Percentiles rank a stretch among this genome's conserved stretches.
phyloP scores from a whole-genome alignment of 2,797 vertebrate genomes.

The Gymnothorax javanicus region DNA sequence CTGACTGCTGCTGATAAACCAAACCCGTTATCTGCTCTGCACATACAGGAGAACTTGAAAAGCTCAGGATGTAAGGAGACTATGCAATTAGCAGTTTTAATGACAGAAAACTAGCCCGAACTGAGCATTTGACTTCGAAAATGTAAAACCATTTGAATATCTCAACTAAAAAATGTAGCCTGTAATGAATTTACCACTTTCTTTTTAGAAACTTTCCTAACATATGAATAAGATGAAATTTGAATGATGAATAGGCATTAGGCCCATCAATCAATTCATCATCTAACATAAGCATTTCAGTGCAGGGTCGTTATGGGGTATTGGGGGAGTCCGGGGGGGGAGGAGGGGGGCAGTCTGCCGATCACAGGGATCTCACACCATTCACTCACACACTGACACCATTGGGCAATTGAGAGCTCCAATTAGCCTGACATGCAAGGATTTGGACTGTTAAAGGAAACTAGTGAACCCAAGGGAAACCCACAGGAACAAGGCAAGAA shows the following conservation, averaged over 20 bases:
- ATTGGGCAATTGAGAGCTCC: too few relatives aligned
- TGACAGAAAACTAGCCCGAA: slow-evolving; percentile 4
- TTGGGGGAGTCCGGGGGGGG: too few relatives aligned
- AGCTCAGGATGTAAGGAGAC: background rate
- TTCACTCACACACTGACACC: too few relatives aligned
- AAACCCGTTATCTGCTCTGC: background rate
- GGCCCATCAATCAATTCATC: too few relatives aligned
- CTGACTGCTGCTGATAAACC: slow-evolving; percentile 20
- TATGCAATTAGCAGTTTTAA: slow-evolving; percentile 10
- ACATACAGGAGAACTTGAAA: slow-evolving; percentile 3
- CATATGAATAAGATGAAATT: background rate
- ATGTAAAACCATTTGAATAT: slow-evolving; percentile 1
- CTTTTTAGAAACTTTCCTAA: background rate
- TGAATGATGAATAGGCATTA: background rate
- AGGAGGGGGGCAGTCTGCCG: background rate
- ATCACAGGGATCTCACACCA: too few relatives aligned
- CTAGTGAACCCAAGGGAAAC: too few relatives aligned
- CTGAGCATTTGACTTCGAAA: background rate
- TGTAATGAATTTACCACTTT: background rate
- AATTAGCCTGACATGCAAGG: too few relatives aligned
- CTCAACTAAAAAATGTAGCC: background rate
- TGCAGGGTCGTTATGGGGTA: too few relatives aligned
- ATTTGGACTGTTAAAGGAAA: too few relatives aligned
- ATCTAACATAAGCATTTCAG: too few relatives aligned
- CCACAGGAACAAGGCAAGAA: too few relatives aligned